Base-by-base conservation (phyloP, 2,888 invertebrate species). In the Resseliella maxima region DNA sequence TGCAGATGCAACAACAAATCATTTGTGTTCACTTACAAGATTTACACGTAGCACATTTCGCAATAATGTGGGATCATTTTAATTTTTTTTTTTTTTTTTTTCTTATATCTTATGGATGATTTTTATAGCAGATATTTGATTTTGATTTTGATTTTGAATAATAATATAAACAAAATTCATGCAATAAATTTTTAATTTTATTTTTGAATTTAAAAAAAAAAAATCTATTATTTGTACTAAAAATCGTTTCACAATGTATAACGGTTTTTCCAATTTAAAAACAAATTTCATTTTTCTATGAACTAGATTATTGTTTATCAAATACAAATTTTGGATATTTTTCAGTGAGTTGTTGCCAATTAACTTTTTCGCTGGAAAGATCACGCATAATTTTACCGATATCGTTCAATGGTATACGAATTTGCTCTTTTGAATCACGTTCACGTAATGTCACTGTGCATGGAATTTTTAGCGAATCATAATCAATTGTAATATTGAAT, bases 401-500 rank as follows among this genome's bases (percentile, higher is more conserved):
- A 88, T 96, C 96, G 85, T 93, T 92, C 87, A 98, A 95, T 87
- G 95, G 94, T 89, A 97, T 93, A 89, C 99, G 93, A 87, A 99
- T 95, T 93, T 99, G 99, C 86, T 94, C 93, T 96, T 98, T 99
- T 24, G 95, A 94, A 90, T 99, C 97, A 88, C 99, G 93, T 91
- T 99, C 99, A 88, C 99, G 93, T 87, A 99, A 92, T 0, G 99
- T 99, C 0, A 96, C 99, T 85, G 96, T 95, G 90, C 97, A 94
- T 0, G 98, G 98, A 87, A 93, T 93, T 89, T 96, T 96, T 1
- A 97, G 91, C 0, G 98, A 96, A 90, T 99, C 99, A 92, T 99
- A 99, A 92, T 99, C 99, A 85, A 99, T 95, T 0, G 99, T 99
- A 86, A 99, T 95, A 85, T 98, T 99, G 92, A 97, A 99, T 0